Percentiles rank a stretch among this genome's conserved stretches.
Conservation (phyloP, 2,888 invertebrate genomes). For the Drosophila seclusa region DNA sequence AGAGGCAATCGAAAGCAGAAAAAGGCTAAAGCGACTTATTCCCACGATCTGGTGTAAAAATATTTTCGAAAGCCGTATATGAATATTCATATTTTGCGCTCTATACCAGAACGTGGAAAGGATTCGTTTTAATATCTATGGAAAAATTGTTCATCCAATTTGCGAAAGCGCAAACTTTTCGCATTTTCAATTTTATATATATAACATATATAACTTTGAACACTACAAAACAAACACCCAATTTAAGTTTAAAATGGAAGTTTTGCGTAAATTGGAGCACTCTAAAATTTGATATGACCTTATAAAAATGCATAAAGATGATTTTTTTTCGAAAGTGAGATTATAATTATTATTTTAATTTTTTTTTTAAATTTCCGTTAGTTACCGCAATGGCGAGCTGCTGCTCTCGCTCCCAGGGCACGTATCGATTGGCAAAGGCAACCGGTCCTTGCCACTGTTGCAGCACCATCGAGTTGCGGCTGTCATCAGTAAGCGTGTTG, state of each 20-base stretch:
- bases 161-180: not conserved
- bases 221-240: not conserved
- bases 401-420: constrained; percentile 90
- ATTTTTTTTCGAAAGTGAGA: not conserved
- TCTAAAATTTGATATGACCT: not conserved
- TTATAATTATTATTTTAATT: not conserved
- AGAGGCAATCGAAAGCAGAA: not conserved
- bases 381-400: constrained; percentile 77
- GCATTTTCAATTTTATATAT: not conserved
- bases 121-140: not conserved
- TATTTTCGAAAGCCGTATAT: not conserved
- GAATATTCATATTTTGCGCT: not conserved
- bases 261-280: not conserved
- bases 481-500: constrained; percentile 82
- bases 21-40: not conserved
- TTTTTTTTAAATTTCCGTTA: not conserved
- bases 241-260: not conserved
- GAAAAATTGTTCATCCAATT: not conserved
- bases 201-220: not conserved
- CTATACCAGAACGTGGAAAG: no score
- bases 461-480: constrained; percentile 87
- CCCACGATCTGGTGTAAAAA: not conserved
- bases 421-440: constrained; percentile 93
- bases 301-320: not conserved
- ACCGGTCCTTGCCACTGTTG: constrained; percentile 93